These are phyloP conservation scores for Erinaceus europaeus DNA, from an alignment of 2,113 vertebrate species.

Conservation along the genomic window DNA sequence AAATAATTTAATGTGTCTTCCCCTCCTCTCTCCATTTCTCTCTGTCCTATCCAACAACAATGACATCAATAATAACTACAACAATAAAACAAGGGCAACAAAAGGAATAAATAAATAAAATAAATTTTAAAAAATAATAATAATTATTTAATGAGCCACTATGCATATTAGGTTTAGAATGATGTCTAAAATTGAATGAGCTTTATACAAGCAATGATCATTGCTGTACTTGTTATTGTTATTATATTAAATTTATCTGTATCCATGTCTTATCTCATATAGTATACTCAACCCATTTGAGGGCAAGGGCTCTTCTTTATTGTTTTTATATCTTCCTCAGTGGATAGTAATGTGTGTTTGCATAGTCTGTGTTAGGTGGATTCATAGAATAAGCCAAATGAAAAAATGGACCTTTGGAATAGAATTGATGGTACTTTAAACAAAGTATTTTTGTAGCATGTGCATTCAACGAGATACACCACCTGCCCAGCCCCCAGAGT, in stretches of 20 bases:
- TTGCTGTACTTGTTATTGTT: not conserved
- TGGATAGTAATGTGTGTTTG: not conserved
- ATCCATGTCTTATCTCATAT: not conserved
- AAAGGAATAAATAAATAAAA: too few species aligned
- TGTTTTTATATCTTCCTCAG: not conserved
- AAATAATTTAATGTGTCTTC: too few species aligned
- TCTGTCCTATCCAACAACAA: too few species aligned
- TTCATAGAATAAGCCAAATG: not conserved
- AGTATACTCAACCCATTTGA: not conserved
- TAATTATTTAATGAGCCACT: not conserved
- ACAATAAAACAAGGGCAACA: too few species aligned
- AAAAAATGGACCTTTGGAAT: not conserved
- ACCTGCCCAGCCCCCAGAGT: too few species aligned
- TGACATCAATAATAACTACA: too few species aligned
- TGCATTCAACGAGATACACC: not conserved
- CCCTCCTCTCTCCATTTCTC: too few species aligned
- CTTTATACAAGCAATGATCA: not conserved
- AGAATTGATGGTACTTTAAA: not conserved
- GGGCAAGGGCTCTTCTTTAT: not conserved
- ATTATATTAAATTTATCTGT: not conserved
- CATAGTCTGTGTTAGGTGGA: not conserved
- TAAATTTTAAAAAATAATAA: too few species aligned
- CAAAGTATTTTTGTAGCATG: not conserved
- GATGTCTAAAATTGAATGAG: not conserved
- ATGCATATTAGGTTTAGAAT: not conserved